Evolutionary conservation across 2,888 invertebrate genomes (phyloP).

Genomic region (Boloria euphrosyne): DNA sequence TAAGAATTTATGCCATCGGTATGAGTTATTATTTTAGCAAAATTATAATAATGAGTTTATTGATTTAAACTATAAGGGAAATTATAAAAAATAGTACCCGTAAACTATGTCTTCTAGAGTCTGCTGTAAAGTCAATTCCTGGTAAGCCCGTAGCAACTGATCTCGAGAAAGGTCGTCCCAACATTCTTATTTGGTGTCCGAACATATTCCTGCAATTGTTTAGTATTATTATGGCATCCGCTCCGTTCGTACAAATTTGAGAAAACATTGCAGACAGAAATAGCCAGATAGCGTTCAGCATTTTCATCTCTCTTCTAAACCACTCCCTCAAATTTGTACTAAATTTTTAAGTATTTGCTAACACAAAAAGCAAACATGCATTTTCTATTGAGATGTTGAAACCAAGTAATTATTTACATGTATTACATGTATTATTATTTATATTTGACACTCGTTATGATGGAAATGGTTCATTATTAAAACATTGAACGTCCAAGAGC

Average conservation of each 20-base stretch:
- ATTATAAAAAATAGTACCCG: constrained; percentile 62
- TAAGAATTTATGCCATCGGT: too few relatives aligned
- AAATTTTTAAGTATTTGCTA: constrained; percentile 52
- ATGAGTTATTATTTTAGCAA: too few relatives aligned
- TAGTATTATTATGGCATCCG: constrained; percentile 19
- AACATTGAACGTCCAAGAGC: constrained; percentile 26
- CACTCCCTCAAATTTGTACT: constrained; percentile 61
- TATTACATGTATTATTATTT: not conserved
- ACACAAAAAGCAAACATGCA: constrained; percentile 80
- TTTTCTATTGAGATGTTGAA: constrained; percentile 50
- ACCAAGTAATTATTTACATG: constrained; percentile 23
- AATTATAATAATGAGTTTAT: not conserved
- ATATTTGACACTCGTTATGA: not conserved
- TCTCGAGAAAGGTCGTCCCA: constrained; percentile 85
- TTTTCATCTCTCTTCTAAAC: constrained; percentile 42
- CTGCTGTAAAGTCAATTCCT: constrained; percentile 75
- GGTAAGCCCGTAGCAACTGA: constrained; percentile 84
- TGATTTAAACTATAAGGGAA: not conserved
- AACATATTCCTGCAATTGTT: constrained; percentile 82
- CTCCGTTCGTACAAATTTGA: constrained; percentile 42
- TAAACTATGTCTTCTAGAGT: constrained; percentile 82
- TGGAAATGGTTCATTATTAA: constrained; percentile 17
- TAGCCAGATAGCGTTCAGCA: constrained; percentile 48
- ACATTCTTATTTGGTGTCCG: constrained; percentile 84
- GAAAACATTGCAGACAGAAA: constrained; percentile 47